Conservation (phyloP, 2,888 invertebrate genomes). For the Agonopterix alstromeriana region DNA sequence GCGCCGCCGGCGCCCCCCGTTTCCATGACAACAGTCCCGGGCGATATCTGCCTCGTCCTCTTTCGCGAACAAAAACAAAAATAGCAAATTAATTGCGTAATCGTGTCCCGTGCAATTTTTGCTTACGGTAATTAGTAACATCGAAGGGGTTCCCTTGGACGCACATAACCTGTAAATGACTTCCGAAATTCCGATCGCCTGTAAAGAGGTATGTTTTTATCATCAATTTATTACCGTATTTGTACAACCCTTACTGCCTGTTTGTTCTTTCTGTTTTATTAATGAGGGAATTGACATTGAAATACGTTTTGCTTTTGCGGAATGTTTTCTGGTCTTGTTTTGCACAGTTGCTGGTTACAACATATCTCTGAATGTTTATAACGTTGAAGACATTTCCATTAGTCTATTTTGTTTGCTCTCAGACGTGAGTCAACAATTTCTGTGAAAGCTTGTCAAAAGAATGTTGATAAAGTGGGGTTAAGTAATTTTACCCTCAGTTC, state of each 20-base stretch:
- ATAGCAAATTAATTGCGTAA: constrained; percentile 73
- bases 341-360: too few species aligned
- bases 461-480: too few species aligned
- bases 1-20: constrained; percentile 67
- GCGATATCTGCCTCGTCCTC: constrained; percentile 62
- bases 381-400: too few species aligned
- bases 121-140: constrained; percentile 43
- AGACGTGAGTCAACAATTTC: too few species aligned
- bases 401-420: too few species aligned
- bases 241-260: constrained; percentile 5
- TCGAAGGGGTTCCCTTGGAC: constrained; percentile 34
- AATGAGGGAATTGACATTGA: constrained; percentile 5
- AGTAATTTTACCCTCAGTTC: too few species aligned
- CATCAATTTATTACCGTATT: constrained; percentile 14
- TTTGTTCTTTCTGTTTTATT: constrained; percentile 5
- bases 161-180: constrained; percentile 20
- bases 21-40: constrained; percentile 61
- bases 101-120: constrained; percentile 56
- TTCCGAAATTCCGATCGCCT: constrained; percentile 24
- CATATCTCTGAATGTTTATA: too few species aligned
- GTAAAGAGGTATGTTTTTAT: constrained; percentile 28
- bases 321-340: neutral
- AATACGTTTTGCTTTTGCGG: constrained; percentile 2
- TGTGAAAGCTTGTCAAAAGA: too few species aligned
- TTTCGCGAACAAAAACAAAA: constrained; percentile 64